phyloP scores from a whole-genome alignment of 2,113 vertebrate species.

The Mobula hypostoma region DNA sequence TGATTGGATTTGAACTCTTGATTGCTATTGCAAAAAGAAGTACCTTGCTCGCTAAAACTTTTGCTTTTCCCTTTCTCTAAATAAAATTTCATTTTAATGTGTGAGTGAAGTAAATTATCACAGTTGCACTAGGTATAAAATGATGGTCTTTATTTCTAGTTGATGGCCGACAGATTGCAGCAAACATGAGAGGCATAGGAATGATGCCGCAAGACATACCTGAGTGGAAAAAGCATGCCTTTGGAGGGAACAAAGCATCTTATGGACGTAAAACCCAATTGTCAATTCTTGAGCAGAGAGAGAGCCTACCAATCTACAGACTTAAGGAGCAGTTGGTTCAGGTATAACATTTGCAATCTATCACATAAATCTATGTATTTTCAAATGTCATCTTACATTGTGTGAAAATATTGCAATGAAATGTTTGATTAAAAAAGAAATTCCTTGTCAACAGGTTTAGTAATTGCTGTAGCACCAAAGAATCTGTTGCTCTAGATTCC shows the following conservation, averaged over 20 bases:
- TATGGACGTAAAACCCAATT: slow-evolving; percentile 94
- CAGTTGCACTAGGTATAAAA: background rate
- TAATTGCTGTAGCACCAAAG: background rate
- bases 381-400: background rate
- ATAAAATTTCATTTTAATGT: background rate
- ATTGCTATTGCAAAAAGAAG: background rate
- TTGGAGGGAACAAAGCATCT: slow-evolving; percentile 95
- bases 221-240: slow-evolving; percentile 97
- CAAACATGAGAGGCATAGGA: slow-evolving; percentile 97
- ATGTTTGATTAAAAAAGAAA: too few species aligned
- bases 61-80: background rate
- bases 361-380: background rate
- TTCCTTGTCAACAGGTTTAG: background rate
- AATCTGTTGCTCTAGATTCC: too few species aligned
- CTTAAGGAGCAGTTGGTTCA: slow-evolving; percentile 95
- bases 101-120: background rate
- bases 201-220: slow-evolving; percentile 99
- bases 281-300: slow-evolving; percentile 93
- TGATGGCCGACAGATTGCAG: slow-evolving; percentile 93
- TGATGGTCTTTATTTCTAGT: slow-evolving; percentile 48
- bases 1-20: background rate
- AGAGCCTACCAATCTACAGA: slow-evolving; percentile 93
- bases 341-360: slow-evolving; percentile 54
- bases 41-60: background rate
- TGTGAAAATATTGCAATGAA: background rate